Conservation (phyloP, 2,888 invertebrate genomes). For the Tubulanus polymorphus region DNA sequence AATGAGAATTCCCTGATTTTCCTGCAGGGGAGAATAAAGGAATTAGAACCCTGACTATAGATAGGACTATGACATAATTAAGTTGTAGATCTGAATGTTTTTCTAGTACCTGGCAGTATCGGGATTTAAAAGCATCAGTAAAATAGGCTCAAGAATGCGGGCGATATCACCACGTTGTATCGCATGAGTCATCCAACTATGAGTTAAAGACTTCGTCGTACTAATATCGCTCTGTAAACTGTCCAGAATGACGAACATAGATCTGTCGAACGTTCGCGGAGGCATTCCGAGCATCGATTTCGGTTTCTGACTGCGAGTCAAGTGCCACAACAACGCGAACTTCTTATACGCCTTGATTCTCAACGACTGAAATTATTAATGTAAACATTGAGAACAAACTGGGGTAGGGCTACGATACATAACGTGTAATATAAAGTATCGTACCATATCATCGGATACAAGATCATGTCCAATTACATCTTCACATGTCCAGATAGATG, state of each 20-base stretch:
- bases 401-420: no score
- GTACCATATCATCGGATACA: slow-evolving; percentile 46
- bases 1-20: no score
- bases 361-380: slow-evolving; percentile 41
- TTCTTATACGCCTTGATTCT: slow-evolving; percentile 62
- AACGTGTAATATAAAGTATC: slow-evolving; percentile 1
- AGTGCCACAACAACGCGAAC: slow-evolving; percentile 71
- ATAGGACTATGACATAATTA: no score
- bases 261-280: slow-evolving; percentile 64
- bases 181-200: slow-evolving; percentile 67
- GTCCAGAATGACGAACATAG: slow-evolving; percentile 68
- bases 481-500: slow-evolving; percentile 64
- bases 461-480: slow-evolving; percentile 61
- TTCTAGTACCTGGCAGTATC: slow-evolving; percentile 68
- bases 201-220: slow-evolving; percentile 49
- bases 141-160: slow-evolving; percentile 71
- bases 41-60: no score
- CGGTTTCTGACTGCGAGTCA: slow-evolving; percentile 64
- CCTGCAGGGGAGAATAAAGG: no score
- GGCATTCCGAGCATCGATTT: slow-evolving; percentile 42
- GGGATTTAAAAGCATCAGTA: slow-evolving; percentile 71
- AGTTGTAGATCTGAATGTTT: no score
- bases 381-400: no score
- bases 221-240: slow-evolving; percentile 62
- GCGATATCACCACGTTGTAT: slow-evolving; percentile 68